Evolutionary conservation across 2,888 invertebrate genomes (phyloP).

Genomic region (Junonia oenone): DNA sequence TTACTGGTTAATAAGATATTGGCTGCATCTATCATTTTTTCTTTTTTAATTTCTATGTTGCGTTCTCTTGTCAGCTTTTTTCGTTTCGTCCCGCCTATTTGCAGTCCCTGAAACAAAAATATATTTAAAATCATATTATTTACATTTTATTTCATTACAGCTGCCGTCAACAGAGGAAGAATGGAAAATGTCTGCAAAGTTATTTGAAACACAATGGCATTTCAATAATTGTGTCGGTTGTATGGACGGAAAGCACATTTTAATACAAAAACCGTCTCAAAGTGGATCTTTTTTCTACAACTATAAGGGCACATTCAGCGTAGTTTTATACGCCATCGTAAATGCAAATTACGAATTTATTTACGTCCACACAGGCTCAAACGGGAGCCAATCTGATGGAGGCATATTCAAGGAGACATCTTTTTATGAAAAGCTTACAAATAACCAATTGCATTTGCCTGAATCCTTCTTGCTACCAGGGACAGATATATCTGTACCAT

Average conservation of each 20-base stretch:
- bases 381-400: not conserved
- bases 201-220: slow-evolving; percentile 25
- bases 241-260: slow-evolving; percentile 20
- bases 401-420: not conserved
- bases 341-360: not conserved
- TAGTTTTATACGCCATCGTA: slow-evolving; percentile 2
- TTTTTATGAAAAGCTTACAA: not conserved
- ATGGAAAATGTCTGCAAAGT: slow-evolving; percentile 18
- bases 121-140: slow-evolving; percentile 1
- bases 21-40: not conserved
- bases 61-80: not conserved
- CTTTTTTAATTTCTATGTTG: slow-evolving; percentile 4
- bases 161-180: slow-evolving; percentile 23
- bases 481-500: not conserved
- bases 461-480: not conserved
- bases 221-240: slow-evolving; percentile 20
- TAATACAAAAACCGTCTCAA: slow-evolving; percentile 20
- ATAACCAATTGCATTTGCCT: not conserved
- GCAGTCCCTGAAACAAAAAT: slow-evolving; percentile 1
- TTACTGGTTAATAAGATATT: not conserved
- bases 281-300: slow-evolving; percentile 21
- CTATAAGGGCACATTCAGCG: slow-evolving; percentile 19
- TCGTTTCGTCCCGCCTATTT: not conserved
- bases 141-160: slow-evolving; percentile 15
- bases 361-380: not conserved